Evolutionary conservation across 35 echinoderm and acorn worm species (phyloP), one percentile per base, ranked within the genome.

Genomic region (Holothuria glaberrima): DNA sequence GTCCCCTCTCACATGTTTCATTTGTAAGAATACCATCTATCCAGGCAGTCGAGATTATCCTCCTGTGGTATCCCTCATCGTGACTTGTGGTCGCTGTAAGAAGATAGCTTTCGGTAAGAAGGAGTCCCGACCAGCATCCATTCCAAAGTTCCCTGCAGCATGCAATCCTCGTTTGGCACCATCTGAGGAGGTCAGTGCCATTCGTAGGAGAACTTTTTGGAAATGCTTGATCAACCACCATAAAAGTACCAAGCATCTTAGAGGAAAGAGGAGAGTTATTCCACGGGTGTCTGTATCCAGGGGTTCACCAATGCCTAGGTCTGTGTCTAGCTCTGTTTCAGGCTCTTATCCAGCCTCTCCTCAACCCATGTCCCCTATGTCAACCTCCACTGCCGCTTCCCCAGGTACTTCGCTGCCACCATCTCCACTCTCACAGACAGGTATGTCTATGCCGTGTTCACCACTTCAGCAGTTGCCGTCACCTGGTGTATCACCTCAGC

Each of bases 111-210:
- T 92, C 59, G 14, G 94, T 69, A 46, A 68, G 86, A 73, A 64
- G 38, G 61, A 89, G 50, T 25, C 64, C 59, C 46, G 36, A 61
- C 59, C 61, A 84, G 65, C 87, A 20, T 67, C 92, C 38, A 88
- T 93, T 54, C 92, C 92, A 24, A 93, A 90, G 82, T 96, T 88
- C 58, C 94, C 88, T 22, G 79, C 31, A 24, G 94, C 91, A 24
- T 92, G 87, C 70, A 92, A 90, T 68, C 91, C 87, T 22, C 75
- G 54, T 48, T 33, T 87, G 20, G 58, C 84, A 65, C 67, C 91
- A 19, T 75, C 91, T 61, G 84, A 86, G 58, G 85, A 87, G 35
- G 65, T 67, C 58, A 87, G 85, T 50, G 65, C 60, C 7, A 67
- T 87, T 16, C 30, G 85, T 19, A 46, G 85, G n/a, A 46, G 52